These are phyloP conservation scores for Pyrrhura leucotis DNA, from an alignment of 2,797 vertebrate genomes.

Conservation along the genomic window DNA sequence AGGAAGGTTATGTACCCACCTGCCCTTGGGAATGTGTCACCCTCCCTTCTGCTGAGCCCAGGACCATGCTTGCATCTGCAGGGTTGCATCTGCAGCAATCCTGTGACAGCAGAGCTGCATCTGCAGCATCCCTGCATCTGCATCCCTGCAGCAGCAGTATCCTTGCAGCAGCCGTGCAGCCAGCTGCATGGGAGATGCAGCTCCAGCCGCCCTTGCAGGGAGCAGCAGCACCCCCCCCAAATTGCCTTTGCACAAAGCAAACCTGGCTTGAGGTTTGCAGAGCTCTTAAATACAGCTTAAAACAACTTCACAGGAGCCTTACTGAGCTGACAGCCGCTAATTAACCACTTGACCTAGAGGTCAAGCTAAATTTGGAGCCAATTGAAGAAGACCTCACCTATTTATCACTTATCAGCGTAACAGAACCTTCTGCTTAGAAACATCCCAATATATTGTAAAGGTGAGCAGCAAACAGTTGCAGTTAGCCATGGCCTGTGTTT, in stretches of 20 bases:
- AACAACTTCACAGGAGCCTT: not conserved
- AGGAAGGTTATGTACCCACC: rapidly evolving
- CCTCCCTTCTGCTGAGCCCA: not conserved
- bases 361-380: not conserved
- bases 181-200: rapidly evolving
- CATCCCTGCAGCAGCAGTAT: too few species aligned
- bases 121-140: not conserved
- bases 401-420: not conserved
- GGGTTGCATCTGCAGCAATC: not conserved
- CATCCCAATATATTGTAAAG: not conserved
- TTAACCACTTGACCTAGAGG: not conserved
- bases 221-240: not conserved
- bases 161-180: not conserved
- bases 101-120: not conserved
- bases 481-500: not conserved
- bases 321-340: not conserved
- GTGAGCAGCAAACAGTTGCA: not conserved
- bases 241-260: rapidly evolving
- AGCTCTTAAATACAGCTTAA: not conserved
- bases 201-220: rapidly evolving
- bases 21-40: rapidly evolving
- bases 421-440: not conserved
- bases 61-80: rapidly evolving
- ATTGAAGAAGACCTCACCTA: not conserved
- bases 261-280: rapidly evolving